These are phyloP conservation scores for Homarus americanus DNA, from an alignment of 1,140 invertebrate genomes.

Conservation along the genomic window DNA sequence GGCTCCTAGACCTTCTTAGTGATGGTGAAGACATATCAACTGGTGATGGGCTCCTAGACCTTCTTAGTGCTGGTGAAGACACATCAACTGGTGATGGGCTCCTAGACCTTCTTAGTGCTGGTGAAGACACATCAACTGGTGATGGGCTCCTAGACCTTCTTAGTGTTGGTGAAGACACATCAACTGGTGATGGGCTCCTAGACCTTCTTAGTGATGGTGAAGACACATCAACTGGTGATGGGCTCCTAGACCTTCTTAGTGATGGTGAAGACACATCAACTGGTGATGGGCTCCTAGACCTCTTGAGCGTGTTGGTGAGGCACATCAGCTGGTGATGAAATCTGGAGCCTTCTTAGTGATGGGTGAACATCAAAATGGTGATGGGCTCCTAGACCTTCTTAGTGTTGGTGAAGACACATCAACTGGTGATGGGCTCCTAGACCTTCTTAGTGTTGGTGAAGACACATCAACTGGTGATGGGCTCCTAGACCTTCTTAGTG, in stretches of 20 bases:
- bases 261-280: too few species aligned
- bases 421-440: too few species aligned
- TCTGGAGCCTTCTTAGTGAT: not conserved
- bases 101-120: not conserved
- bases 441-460: too few species aligned
- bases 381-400: not conserved
- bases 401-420: not conserved
- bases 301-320: not conserved
- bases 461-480: too few species aligned
- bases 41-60: not conserved
- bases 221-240: too few species aligned
- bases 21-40: not conserved
- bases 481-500: too few species aligned
- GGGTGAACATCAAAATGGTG: not conserved
- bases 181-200: too few species aligned
- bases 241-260: too few species aligned
- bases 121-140: too few species aligned
- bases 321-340: not conserved
- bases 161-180: too few species aligned
- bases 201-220: too few species aligned
- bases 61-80: not conserved
- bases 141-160: too few species aligned
- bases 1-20: not conserved
- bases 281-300: not conserved
- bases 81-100: not conserved